Conservation (phyloP, 1,140 invertebrate genomes). For the Ostrea edulis region DNA sequence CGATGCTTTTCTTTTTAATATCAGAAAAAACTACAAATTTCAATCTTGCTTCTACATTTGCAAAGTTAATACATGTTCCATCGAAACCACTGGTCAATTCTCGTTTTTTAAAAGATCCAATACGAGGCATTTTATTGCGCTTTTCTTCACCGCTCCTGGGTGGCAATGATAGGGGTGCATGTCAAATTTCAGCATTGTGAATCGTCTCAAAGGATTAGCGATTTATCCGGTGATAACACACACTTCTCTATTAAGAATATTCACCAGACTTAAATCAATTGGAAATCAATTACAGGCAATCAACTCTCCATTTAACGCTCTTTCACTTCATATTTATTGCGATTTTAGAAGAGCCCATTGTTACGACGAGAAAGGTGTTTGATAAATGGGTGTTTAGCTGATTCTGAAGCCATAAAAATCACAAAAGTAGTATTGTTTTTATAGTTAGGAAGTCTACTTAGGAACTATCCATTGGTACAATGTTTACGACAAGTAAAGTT, state of each 20-base stretch:
- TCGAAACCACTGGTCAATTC: not conserved
- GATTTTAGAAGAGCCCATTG: not conserved
- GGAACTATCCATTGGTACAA: too few relatives aligned
- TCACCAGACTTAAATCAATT: not conserved
- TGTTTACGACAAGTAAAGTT: too few relatives aligned
- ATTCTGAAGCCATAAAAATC: not conserved
- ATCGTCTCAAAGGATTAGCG: not conserved
- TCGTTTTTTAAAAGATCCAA: not conserved
- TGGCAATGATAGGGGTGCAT: not conserved
- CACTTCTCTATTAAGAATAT: not conserved
- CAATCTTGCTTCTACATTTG: too few relatives aligned
- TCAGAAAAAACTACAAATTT: too few relatives aligned
- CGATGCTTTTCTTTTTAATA: too few relatives aligned
- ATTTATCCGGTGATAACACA: not conserved
- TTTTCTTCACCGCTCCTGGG: not conserved
- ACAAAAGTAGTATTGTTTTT: not conserved
- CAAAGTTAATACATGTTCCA: too few relatives aligned
- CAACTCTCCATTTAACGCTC: not conserved
- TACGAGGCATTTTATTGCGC: not conserved
- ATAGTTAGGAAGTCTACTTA: too few relatives aligned
- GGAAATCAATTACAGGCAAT: slow-evolving; percentile 35
- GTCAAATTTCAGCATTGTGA: not conserved
- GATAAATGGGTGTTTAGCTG: not conserved
- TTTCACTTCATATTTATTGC: not conserved
- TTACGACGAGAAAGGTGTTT: not conserved